A percentile compares a stretch with the other conserved stretches of the same genome.
Conservation (phyloP, 2,797 vertebrate genomes). For the Hippoglossus hippoglossus region DNA sequence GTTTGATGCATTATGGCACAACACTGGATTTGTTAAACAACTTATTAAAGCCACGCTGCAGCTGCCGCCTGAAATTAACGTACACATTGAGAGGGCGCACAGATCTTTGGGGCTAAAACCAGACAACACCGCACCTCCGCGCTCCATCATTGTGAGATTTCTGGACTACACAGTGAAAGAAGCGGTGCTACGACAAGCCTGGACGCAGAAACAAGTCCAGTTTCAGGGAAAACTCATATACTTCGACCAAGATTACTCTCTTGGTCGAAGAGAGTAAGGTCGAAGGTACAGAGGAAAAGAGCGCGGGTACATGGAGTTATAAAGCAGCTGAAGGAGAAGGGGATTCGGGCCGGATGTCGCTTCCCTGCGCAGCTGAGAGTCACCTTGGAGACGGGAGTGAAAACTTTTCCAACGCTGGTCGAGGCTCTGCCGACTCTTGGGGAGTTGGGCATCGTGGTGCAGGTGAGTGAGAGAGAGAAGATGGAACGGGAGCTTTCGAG, state of each 20-base stretch:
- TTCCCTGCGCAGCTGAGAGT: neutral
- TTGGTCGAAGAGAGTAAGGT: too few species aligned
- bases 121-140: neutral
- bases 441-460: neutral
- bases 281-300: conserved; percentile 9
- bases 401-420: neutral
- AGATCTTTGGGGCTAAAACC: neutral
- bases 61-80: neutral
- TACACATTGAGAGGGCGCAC: neutral
- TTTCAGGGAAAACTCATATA: neutral
- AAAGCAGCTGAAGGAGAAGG: conserved; percentile 16
- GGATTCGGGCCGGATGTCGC: neutral
- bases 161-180: conserved; percentile 3
- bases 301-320: neutral
- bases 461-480: neutral
- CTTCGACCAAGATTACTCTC: conserved; percentile 31
- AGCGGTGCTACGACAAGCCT: neutral
- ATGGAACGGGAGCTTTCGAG: neutral
- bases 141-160: neutral
- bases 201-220: neutral
- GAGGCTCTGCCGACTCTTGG: neutral
- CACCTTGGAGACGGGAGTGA: neutral
- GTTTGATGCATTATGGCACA: too few species aligned
- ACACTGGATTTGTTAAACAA: neutral
- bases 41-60: neutral